Base-by-base conservation (phyloP, 2,888 invertebrate species). In the Esperia sulphurella region DNA sequence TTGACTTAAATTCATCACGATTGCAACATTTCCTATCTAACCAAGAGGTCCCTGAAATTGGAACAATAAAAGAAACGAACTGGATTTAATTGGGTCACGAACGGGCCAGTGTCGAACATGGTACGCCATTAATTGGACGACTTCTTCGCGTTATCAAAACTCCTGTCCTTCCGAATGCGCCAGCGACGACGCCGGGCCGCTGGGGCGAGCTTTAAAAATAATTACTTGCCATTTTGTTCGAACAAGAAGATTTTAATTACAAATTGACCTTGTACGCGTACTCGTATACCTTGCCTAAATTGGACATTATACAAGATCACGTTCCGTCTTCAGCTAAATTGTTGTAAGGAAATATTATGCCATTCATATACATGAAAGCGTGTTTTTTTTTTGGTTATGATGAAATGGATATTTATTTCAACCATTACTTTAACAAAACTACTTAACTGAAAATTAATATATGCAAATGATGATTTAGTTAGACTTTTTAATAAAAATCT, bases 61-160 rank as follows among this genome's bases (percentile, higher is more conserved):
- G 51, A 65, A 73, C 72, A 76, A 73, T 73, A 71, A 72, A 74
- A 76, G 76, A 76, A 77, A 75, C 65, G 75, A 68, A 65, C 65
- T 61, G 52, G 64, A 68, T 68, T 73, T 78, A 85, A 84, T 85
- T 85, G 78, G 83, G 82, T 83, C 83, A 85, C 83, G 84, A 81
- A 71, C 76, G 59, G 68, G 68, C 64, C 74, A 68, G 67, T 80
- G 81, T 82, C 75, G 79, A 78, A 80, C 81, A 80, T 76, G 71
- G 75, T 65, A 62, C 68, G 60, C 74, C 68, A 80, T 83, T 84
- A 82, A 80, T 81, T 76, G 80, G 70, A 79, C 75, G 79, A 79
- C 75, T 78, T 75, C 77, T 73, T 74, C 77, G 69, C 79, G 78
- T 72, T 73, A 75, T 70, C 69, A 68, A 71, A 65, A 69, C 65